Conservation (phyloP, 2,113 vertebrate species). For the Neodon shergylaensis region DNA sequence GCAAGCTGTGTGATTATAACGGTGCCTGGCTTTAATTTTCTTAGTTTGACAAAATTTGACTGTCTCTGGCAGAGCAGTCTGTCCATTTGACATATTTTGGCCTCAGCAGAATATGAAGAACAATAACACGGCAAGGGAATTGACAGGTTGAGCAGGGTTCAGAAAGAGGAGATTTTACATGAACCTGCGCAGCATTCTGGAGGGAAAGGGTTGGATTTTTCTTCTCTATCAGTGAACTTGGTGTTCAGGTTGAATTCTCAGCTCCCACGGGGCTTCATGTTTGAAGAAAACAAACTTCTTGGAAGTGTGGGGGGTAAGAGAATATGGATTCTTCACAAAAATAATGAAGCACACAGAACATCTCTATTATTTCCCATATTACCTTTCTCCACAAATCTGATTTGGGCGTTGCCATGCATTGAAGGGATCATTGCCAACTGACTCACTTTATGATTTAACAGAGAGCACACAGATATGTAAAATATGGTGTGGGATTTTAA, state of each 20-base stretch:
- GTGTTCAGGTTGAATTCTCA: conserved; percentile 1
- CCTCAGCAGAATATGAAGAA: conserved; percentile 55
- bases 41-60: conserved; percentile 69
- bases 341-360: neutral
- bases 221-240: neutral
- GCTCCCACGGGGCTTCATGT: neutral
- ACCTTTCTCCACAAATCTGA: neutral
- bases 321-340: neutral
- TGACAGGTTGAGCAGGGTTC: conserved; percentile 54
- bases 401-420: neutral
- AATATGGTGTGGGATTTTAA: neutral
- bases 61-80: conserved; percentile 73
- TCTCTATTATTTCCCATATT: neutral
- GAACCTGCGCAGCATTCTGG: neutral
- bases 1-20: conserved; percentile 51
- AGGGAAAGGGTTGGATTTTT: conserved; percentile 14
- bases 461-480: neutral
- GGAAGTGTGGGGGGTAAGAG: neutral
- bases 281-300: neutral
- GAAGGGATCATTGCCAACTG: neutral
- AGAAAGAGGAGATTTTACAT: neutral
- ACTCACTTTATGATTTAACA: conserved; percentile 28
- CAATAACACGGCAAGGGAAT: conserved; percentile 43
- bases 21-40: conserved; percentile 76
- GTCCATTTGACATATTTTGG: conserved; percentile 65